Percentiles rank a stretch among this genome's conserved stretches.
Conservation (phyloP, 1,140 invertebrate genomes). For the Caenorhabditis remanei region DNA sequence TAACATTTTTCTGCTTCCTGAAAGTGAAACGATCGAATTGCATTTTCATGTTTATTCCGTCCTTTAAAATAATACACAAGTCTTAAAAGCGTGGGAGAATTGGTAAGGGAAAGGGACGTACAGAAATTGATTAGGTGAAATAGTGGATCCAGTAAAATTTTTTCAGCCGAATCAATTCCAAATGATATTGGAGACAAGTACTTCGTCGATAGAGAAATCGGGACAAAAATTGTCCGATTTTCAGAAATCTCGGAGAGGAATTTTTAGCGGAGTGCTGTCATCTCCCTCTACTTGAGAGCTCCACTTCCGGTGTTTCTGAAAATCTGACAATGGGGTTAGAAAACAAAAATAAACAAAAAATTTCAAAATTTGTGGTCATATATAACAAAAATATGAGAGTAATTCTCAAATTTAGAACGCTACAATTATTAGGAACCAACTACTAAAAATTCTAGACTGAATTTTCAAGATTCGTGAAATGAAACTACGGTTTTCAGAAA, state of each 20-base stretch:
- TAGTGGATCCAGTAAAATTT: background rate
- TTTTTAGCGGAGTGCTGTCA: no score
- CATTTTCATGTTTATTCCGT: conserved; percentile 48
- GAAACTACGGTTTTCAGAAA: conserved; percentile 1
- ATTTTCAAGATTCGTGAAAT: background rate
- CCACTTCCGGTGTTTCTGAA: background rate
- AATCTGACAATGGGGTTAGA: background rate
- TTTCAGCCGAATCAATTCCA: conserved; percentile 33
- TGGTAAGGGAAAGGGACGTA: background rate
- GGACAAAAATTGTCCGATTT: background rate
- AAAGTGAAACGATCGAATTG: background rate
- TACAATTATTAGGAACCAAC: background rate
- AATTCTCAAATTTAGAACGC: background rate
- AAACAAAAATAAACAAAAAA: conserved; percentile 23
- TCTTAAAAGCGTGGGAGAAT: background rate
- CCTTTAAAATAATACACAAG: conserved; percentile 43
- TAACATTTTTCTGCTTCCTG: background rate
- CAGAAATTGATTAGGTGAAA: conserved; percentile 17
- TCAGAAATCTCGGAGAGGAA: background rate
- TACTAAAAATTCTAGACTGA: conserved; percentile 29
- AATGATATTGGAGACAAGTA: conserved; percentile 43
- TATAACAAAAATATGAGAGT: conserved; percentile 19
- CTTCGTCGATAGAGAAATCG: conserved; percentile 54
- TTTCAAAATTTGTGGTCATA: conserved; percentile 6
- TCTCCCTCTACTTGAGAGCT: no score